Evolutionary conservation across 2,888 invertebrate genomes (phyloP).

Genomic region (Epinotia demarniana): DNA sequence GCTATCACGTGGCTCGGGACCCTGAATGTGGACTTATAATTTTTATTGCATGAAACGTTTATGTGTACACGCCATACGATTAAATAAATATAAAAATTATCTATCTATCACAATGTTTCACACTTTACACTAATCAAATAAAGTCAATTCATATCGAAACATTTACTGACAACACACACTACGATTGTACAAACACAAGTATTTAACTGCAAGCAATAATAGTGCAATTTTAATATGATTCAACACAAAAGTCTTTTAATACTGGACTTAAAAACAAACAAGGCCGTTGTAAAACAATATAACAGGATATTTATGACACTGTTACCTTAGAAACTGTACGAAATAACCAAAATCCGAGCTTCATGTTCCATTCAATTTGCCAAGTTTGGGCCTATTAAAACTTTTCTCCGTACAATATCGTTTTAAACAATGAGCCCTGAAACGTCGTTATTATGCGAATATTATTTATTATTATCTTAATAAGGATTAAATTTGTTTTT

Average conservation of each 20-base stretch:
- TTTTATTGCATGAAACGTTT: too few species aligned
- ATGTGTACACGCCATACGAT: too few species aligned
- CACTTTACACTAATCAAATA: too few species aligned
- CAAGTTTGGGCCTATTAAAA: conserved; percentile 76
- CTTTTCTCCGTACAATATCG: conserved; percentile 67
- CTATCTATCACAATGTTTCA: too few species aligned
- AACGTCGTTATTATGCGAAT: conserved; percentile 66
- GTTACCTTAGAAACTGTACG: conserved; percentile 52
- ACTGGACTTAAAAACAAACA: conserved; percentile 7
- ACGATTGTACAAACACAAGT: too few species aligned
- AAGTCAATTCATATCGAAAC: too few species aligned
- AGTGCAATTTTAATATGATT: neutral
- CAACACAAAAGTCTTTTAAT: neutral
- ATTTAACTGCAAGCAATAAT: too few species aligned
- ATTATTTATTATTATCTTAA: conserved; percentile 59
- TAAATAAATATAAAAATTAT: too few species aligned
- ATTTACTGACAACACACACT: too few species aligned
- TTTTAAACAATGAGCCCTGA: conserved; percentile 59
- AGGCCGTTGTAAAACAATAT: conserved; percentile 13
- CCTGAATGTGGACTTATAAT: too few species aligned
- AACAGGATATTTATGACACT: conserved; percentile 33
- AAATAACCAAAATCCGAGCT: conserved; percentile 60
- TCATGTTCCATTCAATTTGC: conserved; percentile 67
- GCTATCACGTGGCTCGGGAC: too few species aligned
- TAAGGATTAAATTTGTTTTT: conserved; percentile 31